Evolutionary conservation across 2,113 vertebrate genomes (phyloP).

Genomic region (Pagrus major): DNA sequence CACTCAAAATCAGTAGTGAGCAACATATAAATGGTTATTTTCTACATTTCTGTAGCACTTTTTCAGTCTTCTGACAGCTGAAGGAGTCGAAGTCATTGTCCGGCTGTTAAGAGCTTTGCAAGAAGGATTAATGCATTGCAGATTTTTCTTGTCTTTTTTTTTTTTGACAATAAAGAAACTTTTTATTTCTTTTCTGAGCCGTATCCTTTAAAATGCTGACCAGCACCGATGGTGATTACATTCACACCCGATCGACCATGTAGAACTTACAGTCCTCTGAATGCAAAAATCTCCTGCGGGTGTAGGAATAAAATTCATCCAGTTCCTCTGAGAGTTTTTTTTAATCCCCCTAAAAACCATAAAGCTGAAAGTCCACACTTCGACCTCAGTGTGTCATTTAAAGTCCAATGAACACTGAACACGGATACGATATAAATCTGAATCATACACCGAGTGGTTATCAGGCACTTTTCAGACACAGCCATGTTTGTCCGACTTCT

Average conservation of each 20-base stretch:
- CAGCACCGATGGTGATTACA: neutral
- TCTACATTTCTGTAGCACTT: too few relatives aligned
- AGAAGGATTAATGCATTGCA: neutral
- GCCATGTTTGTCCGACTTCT: constrained; percentile 10
- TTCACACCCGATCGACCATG: neutral
- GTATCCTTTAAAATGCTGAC: constrained; percentile 17
- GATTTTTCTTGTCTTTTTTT: too few relatives aligned
- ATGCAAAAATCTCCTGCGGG: neutral
- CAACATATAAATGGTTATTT: too few relatives aligned
- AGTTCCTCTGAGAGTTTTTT: neutral
- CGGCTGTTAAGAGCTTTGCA: neutral
- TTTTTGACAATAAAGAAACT: neutral
- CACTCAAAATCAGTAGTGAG: too few relatives aligned
- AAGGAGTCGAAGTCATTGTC: too few relatives aligned
- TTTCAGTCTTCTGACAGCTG: too few relatives aligned
- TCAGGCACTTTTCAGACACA: constrained; percentile 33
- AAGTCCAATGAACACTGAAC: neutral
- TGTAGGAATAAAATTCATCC: neutral
- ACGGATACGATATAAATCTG: neutral
- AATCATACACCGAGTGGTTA: neutral
- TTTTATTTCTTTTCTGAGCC: too few relatives aligned
- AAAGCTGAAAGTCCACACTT: constrained; percentile 19
- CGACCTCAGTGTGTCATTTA: neutral
- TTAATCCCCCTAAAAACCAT: neutral
- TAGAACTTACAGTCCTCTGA: neutral